These are phyloP conservation scores for Cyclura pinguis DNA, from an alignment of 2,797 vertebrate species.

Conservation along the genomic window DNA sequence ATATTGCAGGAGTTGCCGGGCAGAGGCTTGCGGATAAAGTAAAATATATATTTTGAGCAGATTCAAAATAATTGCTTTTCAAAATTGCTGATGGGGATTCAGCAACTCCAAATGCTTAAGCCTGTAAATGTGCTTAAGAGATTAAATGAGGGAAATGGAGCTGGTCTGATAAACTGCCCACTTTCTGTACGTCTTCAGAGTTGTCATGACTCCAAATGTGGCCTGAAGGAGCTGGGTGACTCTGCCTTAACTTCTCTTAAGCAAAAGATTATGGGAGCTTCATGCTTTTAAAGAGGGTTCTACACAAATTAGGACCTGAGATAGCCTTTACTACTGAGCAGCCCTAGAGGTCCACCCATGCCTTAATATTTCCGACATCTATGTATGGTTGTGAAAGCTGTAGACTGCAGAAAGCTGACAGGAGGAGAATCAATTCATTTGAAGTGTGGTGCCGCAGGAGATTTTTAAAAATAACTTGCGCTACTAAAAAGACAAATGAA, in stretches of 20 bases:
- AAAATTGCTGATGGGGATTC: slow-evolving; percentile 73
- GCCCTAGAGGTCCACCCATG: background rate
- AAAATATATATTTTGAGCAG: slow-evolving; percentile 67
- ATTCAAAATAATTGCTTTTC: slow-evolving; percentile 78
- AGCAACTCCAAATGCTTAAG: slow-evolving; percentile 74
- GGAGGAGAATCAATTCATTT: background rate
- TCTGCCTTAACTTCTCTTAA: slow-evolving; percentile 59
- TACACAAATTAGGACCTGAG: background rate
- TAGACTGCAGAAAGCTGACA: background rate
- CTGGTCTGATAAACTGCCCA: slow-evolving; percentile 70
- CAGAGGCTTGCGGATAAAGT: slow-evolving; percentile 57
- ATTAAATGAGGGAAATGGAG: slow-evolving; percentile 75
- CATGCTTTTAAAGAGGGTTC: slow-evolving; percentile 49
- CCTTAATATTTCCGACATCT: too few species aligned
- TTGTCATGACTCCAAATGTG: slow-evolving; percentile 67
- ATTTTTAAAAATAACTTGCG: too few species aligned
- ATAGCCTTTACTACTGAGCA: background rate
- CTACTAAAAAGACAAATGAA: too few species aligned
- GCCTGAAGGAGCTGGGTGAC: background rate
- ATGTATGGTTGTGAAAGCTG: too few species aligned
- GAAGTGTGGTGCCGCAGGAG: too few species aligned
- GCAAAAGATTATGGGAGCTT: slow-evolving; percentile 50
- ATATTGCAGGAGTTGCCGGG: slow-evolving; percentile 40
- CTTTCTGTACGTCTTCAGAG: slow-evolving; percentile 56
- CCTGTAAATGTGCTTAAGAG: slow-evolving; percentile 78